These are phyloP conservation scores for Corythornis cristatus DNA, from an alignment of 2,113 vertebrate genomes.

Conservation along the genomic window DNA sequence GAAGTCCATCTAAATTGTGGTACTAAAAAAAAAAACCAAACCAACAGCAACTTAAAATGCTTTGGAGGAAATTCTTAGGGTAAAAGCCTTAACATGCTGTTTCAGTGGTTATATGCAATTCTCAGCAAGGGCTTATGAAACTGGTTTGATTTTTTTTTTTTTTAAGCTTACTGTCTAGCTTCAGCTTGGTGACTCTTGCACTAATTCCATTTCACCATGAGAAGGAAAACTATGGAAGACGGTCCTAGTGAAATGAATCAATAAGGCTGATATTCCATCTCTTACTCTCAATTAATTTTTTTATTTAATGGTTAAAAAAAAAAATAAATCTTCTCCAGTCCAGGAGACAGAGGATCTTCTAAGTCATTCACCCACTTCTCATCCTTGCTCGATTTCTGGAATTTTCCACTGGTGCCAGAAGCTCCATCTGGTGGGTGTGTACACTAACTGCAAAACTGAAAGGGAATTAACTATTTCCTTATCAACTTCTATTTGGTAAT, in stretches of 20 bases:
- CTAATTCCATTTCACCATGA: not conserved
- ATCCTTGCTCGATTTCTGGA: conserved; percentile 73
- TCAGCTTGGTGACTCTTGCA: not conserved
- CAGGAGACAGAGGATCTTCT: conserved; percentile 19
- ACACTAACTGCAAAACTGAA: conserved; percentile 62
- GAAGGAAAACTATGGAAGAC: not conserved
- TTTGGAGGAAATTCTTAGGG: not conserved
- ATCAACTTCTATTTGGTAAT: not conserved
- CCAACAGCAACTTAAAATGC: not conserved
- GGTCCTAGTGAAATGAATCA: not conserved
- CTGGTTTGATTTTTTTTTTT: not conserved
- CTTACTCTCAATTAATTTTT: not conserved
- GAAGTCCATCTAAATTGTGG: not conserved
- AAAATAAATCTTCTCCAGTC: not conserved
- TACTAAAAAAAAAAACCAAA: not conserved
- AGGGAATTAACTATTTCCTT: conserved; percentile 63
- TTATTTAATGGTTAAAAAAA: not conserved
- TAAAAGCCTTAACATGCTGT: not conserved
- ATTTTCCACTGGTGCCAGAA: conserved; percentile 72
- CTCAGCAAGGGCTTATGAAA: not conserved
- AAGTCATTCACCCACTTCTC: conserved; percentile 60
- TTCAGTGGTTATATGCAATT: not conserved
- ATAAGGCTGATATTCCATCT: not conserved
- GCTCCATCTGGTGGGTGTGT: conserved; percentile 74
- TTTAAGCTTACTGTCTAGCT: not conserved